These are phyloP conservation scores for mouse (Mus musculus) DNA, from an alignment of 2,113 vertebrate species.

Conservation along the genomic window GRCm39 chr8:63850501-63851000, in stretches of 20 bases:
- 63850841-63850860: slow-evolving; percentile 24
- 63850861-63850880: slow-evolving; percentile 18
- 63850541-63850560: background rate
- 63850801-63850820: slow-evolving; percentile 6
- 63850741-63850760: background rate
- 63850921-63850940: background rate
- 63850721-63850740: background rate
- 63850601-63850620: background rate
- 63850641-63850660: background rate
- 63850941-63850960: background rate
- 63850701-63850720: background rate
- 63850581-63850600: rapidly evolving
- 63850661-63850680: background rate
- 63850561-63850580: background rate
- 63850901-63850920: background rate
- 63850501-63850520: background rate
- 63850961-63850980: background rate
- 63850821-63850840: slow-evolving; percentile 5
- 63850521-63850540: background rate
- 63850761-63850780: slow-evolving; percentile 17
- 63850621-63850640: background rate
- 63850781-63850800: background rate
- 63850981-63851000: background rate
- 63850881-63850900: background rate
- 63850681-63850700: background rate